phyloP scores from a whole-genome alignment of 2,888 invertebrate genomes.

The Beris chalybata region DNA sequence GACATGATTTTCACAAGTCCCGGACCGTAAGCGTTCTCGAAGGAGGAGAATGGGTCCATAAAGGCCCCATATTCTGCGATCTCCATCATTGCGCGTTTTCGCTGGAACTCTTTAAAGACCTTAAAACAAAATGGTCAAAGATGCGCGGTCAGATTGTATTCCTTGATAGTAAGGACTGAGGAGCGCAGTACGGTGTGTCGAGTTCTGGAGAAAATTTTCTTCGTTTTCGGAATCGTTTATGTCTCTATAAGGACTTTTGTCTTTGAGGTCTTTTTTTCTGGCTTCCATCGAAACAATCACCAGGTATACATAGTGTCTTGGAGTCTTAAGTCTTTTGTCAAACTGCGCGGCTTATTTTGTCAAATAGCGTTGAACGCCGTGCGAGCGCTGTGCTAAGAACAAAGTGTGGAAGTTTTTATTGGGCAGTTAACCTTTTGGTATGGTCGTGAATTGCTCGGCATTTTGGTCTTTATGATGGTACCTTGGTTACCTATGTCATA shows the following conservation, averaged over 20 bases:
- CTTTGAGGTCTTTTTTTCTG: neutral
- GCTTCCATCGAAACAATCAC: too few species aligned
- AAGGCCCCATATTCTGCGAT: slow-evolving; percentile 20
- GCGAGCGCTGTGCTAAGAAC: neutral
- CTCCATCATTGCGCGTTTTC: slow-evolving; percentile 13
- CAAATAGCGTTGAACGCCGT: too few species aligned
- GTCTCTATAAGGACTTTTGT: slow-evolving; percentile 28
- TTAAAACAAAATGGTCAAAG: slow-evolving; percentile 11
- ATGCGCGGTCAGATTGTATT: slow-evolving; percentile 13
- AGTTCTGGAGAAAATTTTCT: slow-evolving; percentile 21
- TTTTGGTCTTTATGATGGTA: slow-evolving; percentile 25
- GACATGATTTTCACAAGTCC: neutral
- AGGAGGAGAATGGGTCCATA: slow-evolving; percentile 20
- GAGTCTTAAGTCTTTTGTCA: too few species aligned
- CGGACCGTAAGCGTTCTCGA: neutral
- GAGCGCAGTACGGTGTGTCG: neutral
- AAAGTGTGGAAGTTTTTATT: slow-evolving; percentile 34
- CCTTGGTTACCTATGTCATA: slow-evolving; percentile 13
- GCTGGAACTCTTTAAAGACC: slow-evolving; percentile 15
- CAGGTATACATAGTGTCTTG: too few species aligned
- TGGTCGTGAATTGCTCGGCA: slow-evolving; percentile 26
- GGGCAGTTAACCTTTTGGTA: slow-evolving; percentile 33
- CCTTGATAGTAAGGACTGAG: slow-evolving; percentile 23
- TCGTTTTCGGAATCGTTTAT: slow-evolving; percentile 21
- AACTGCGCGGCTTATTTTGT: too few species aligned